A percentile compares a stretch with the other conserved stretches of the same genome.
phyloP scores from a whole-genome alignment of 1,140 invertebrate genomes.

The Bombyx mori region DNA sequence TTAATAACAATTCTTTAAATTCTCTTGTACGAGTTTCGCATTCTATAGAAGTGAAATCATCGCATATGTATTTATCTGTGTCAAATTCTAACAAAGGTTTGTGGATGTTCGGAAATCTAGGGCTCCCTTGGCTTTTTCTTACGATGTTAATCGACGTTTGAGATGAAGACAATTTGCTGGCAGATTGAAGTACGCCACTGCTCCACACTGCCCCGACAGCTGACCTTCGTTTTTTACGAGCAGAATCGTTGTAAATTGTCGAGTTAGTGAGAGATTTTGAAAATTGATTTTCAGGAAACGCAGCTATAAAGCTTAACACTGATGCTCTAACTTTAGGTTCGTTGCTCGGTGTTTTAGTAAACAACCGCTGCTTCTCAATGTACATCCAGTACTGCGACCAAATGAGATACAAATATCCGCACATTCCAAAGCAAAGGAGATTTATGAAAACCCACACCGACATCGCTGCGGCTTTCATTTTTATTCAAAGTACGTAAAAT shows the following conservation, averaged over 20 bases:
- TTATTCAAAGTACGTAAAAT: slow-evolving; percentile 1
- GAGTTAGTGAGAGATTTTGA: slow-evolving; percentile 28
- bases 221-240: slow-evolving; percentile 42
- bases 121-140: slow-evolving; percentile 57
- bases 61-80: slow-evolving; percentile 67
- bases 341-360: slow-evolving; percentile 46
- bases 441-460: slow-evolving; percentile 81
- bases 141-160: slow-evolving; percentile 40
- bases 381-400: slow-evolving; percentile 81
- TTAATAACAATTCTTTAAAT: slow-evolving; percentile 72
- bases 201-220: slow-evolving; percentile 34
- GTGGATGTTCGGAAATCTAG: slow-evolving; percentile 73
- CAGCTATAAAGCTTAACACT: slow-evolving; percentile 32
- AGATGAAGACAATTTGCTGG: slow-evolving; percentile 26
- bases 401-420: slow-evolving; percentile 79
- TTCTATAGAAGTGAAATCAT: slow-evolving; percentile 54
- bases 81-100: slow-evolving; percentile 69
- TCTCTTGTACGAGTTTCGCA: slow-evolving; percentile 65
- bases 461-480: slow-evolving; percentile 76
- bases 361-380: slow-evolving; percentile 65
- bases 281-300: slow-evolving; percentile 32
- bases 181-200: slow-evolving; percentile 24
- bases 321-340: slow-evolving; percentile 25
- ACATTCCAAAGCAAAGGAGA: slow-evolving; percentile 78
- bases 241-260: slow-evolving; percentile 20